A percentile compares a stretch with the other conserved stretches of the same genome.
These are phyloP conservation scores for Laspeyria flexula DNA, from an alignment of 2,888 invertebrate genomes.

Conservation along the genomic window DNA sequence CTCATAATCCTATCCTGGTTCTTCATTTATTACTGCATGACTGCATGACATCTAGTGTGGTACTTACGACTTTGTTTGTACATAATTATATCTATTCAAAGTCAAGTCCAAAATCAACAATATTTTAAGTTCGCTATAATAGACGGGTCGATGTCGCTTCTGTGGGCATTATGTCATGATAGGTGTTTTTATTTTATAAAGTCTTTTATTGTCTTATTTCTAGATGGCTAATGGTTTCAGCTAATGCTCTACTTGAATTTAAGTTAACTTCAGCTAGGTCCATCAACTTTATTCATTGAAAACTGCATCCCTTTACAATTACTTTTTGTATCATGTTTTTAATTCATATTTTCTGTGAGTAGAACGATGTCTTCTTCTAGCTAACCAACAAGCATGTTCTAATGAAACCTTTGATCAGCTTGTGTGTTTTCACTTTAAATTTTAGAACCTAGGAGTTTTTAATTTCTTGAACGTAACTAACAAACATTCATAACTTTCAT, in stretches of 20 bases:
- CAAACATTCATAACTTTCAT: slow-evolving; percentile 1
- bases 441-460: slow-evolving; percentile 7
- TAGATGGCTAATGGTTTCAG: slow-evolving; percentile 57
- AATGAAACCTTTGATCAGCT: slow-evolving; percentile 5
- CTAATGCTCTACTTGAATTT: slow-evolving; percentile 49
- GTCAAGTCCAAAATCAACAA: slow-evolving; percentile 62
- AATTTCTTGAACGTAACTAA: neutral
- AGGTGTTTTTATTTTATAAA: slow-evolving; percentile 58
- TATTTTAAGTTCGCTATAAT: slow-evolving; percentile 69
- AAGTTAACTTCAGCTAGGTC: slow-evolving; percentile 40
- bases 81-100: slow-evolving; percentile 24
- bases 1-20: neutral
- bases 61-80: slow-evolving; percentile 30
- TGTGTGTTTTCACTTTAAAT: slow-evolving; percentile 10
- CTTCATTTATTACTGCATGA: slow-evolving; percentile 51
- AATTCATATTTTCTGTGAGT: slow-evolving; percentile 11
- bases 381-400: slow-evolving; percentile 9
- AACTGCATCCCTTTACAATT: slow-evolving; percentile 28
- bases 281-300: slow-evolving; percentile 37
- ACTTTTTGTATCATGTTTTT: slow-evolving; percentile 23
- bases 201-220: slow-evolving; percentile 51
- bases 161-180: slow-evolving; percentile 71
- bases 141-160: slow-evolving; percentile 77
- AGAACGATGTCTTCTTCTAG: slow-evolving; percentile 6
- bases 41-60: slow-evolving; percentile 46